Base-by-base conservation (phyloP, 1,140 invertebrate species). In the Ptiloglossa arizonensis region DNA sequence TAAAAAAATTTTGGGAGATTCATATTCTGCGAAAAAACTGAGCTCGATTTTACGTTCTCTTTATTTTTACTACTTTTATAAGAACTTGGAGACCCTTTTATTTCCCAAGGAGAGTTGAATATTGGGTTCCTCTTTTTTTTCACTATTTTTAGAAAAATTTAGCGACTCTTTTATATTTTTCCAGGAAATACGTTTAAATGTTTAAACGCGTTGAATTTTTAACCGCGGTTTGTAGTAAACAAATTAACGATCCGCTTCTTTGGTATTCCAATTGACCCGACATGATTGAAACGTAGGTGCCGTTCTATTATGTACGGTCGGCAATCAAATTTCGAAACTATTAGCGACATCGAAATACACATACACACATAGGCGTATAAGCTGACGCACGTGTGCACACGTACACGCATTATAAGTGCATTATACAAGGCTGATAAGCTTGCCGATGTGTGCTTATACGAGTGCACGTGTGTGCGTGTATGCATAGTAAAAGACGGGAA, bases 301-400 rank as follows among this genome's bases (percentile, higher is more conserved):
- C 8, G 0, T 5, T 9, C n/a, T n/a, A 29, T 59, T 50, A 69
- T 22, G 1, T 32, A 46, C 13, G 17, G 13, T 22, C 19, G 38
- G 59, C 44, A 69, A 76, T 76, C 29, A n/a, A 59, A 69, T 76
- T 69, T 48, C 32, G 5, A 48, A 67, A 75, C 52, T 48, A 67
- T 68, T 69, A 73, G 27, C 24, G 19, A 11, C 32, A 29, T 38
- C 46, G 64, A 57, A 27, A 75, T 17, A 15, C 0, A 15, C 9
- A 11, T 9, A 4, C 13, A 27, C 17, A 38, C 6, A 24, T 0
- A 19, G 17, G 5, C 15, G 15, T 1, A 27, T 29, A 17, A 32
- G 29, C 9, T 38, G 27, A 29, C 5, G 32, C 9, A 24, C 24
- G 27, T 13, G 6, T 32, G 15, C 19, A 27, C 27, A 11, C 41